These are phyloP conservation scores for Pachliopta kotzebuea DNA, from an alignment of 2,888 invertebrate genomes.

Conservation along the genomic window DNA sequence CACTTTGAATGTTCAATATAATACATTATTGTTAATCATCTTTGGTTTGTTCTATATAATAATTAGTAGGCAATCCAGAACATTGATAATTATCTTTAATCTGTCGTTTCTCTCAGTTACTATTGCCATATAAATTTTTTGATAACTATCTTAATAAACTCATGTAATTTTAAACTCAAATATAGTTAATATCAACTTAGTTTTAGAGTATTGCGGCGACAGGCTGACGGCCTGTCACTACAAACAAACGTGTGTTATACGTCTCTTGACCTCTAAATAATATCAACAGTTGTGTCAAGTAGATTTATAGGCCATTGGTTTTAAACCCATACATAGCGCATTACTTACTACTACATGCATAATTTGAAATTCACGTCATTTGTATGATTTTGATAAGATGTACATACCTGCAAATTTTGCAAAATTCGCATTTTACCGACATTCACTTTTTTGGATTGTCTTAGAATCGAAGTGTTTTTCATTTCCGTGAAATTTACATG, in stretches of 20 bases:
- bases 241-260: neutral
- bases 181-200: neutral
- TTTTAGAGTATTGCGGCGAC: neutral
- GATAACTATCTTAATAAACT: too few species aligned
- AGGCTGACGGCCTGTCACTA: neutral
- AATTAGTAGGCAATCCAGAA: too few species aligned
- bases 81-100: too few species aligned
- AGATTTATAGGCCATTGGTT: neutral
- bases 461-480: neutral
- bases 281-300: neutral
- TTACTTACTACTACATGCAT: neutral
- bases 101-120: too few species aligned
- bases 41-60: too few species aligned
- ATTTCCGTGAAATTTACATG: neutral
- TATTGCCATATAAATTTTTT: too few species aligned
- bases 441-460: too few species aligned
- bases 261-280: neutral
- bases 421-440: too few species aligned
- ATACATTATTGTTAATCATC: too few species aligned
- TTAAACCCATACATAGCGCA: neutral
- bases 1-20: too few species aligned
- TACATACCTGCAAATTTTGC: neutral
- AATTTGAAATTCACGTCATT: too few species aligned
- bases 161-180: neutral
- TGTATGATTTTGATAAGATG: too few species aligned